These are phyloP conservation scores for Podiceps cristatus DNA, from an alignment of 2,113 vertebrate species.

Conservation along the genomic window DNA sequence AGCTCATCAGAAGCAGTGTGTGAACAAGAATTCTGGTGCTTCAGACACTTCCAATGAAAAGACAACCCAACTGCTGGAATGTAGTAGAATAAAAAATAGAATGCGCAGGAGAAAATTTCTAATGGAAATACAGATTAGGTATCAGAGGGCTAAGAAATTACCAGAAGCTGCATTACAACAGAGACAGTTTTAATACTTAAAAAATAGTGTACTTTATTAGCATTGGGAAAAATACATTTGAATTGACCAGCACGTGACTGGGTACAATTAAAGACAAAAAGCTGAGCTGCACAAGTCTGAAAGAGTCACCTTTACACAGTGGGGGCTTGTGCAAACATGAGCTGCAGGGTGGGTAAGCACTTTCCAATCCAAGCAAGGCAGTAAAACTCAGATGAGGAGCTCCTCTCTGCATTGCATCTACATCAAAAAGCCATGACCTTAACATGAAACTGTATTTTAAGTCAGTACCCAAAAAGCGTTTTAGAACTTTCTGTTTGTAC, in stretches of 20 bases:
- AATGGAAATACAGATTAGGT: not conserved
- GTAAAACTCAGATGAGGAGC: accelerated
- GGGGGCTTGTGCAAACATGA: not conserved
- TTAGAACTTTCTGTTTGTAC: not conserved
- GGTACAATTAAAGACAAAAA: not conserved
- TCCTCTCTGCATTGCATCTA: not conserved
- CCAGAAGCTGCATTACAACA: not conserved
- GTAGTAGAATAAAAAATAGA: not conserved
- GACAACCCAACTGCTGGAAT: not conserved
- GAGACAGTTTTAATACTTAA: not conserved
- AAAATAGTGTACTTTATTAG: not conserved
- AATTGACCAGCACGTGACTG: accelerated
- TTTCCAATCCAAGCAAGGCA: not conserved
- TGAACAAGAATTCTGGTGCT: not conserved
- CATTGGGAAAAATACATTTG: not conserved
- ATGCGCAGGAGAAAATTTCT: not conserved
- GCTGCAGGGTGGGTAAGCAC: not conserved
- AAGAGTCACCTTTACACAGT: not conserved
- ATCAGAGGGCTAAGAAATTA: not conserved
- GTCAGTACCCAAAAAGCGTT: not conserved
- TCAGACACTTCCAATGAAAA: not conserved
- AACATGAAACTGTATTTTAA: not conserved
- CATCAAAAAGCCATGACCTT: not conserved
- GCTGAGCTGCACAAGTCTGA: not conserved
- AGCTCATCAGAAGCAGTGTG: not conserved